Base-by-base conservation (phyloP, 2,797 vertebrate species). In the Carapus acus region DNA sequence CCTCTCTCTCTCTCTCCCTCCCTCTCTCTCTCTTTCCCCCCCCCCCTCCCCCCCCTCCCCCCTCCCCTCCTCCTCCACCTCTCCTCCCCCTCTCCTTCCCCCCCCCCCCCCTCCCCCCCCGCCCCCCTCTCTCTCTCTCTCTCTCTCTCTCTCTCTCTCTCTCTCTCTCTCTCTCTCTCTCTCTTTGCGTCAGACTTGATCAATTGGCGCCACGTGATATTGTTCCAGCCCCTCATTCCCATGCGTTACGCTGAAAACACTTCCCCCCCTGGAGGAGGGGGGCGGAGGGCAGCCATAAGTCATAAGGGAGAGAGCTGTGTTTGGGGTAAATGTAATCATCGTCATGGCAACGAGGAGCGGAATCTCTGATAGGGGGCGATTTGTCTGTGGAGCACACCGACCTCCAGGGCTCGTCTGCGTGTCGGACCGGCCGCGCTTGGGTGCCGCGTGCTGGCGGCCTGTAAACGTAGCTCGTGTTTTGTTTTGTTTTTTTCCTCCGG, bases 251-350 rank as follows among this genome's bases (percentile, higher is more conserved):
- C 46, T 69, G 62, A 48, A 57, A 71, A 58, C 23, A 37, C 29
- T 37, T 24, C 73, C 56, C 65, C 60, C 4, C n/a, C n/a, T n/a
- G n/a, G n/a, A 20, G 51, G 54, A 69, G 69, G 22, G 57, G 70
- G 65, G 64, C 1, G 70, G 56, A 71, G 69, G 72, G 69, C 65
- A 65, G n/a, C 40, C 37, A 36, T 69, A 73, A 74, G 67, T 69
- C 66, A 68, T 60, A 63, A 52, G 54, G 54, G 59, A 69, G 49
- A 67, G 76, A 65, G 57, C 46, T 13, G 47, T 85, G 80, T 87
- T 86, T 83, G 69, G 60, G 65, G 52, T 78, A 76, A 86, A 85
- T 86, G 72, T 73, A 80, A 82, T 69, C 51, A 77, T 83, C 75
- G 70, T 67, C 82, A 84, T 86, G 76, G 82, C 74, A 86, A 87